phyloP scores from a whole-genome alignment of 2,888 invertebrate genomes.

The Pantelozetes paolii region DNA sequence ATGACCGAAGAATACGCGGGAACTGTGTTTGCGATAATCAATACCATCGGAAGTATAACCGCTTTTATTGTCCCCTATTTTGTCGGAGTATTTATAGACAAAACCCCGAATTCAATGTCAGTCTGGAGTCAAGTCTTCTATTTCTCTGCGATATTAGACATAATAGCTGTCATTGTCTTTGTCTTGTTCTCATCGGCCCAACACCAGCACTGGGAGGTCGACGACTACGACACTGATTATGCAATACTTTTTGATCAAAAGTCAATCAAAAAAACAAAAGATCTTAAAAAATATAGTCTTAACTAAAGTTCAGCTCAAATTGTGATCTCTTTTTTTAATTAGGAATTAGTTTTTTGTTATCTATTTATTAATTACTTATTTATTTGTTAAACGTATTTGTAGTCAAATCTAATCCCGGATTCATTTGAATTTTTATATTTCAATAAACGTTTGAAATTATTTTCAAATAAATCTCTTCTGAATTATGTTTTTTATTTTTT shows the following conservation, averaged over 20 bases:
- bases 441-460: no score
- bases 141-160: not conserved
- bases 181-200: slow-evolving; percentile 28
- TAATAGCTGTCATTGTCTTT: slow-evolving; percentile 3
- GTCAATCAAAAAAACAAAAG: not conserved
- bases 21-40: slow-evolving; percentile 10
- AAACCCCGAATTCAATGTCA: not conserved
- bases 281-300: not conserved
- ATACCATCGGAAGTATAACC: not conserved
- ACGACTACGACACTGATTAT: not conserved
- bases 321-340: no score
- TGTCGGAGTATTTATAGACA: not conserved
- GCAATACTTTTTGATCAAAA: not conserved
- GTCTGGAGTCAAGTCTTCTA: slow-evolving; percentile 24
- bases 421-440: no score
- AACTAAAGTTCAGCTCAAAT: no score
- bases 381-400: no score
- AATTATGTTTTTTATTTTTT: no score
- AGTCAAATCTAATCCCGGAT: no score
- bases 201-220: slow-evolving; percentile 23
- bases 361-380: no score
- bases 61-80: slow-evolving; percentile 6
- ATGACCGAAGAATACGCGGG: slow-evolving; percentile 13
- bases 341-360: no score
- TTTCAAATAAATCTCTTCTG: no score